Evolutionary conservation across 2,888 invertebrate species (phyloP), one percentile per base, ranked within the genome.

Genomic region (Pyrrhosoma nymphula): DNA sequence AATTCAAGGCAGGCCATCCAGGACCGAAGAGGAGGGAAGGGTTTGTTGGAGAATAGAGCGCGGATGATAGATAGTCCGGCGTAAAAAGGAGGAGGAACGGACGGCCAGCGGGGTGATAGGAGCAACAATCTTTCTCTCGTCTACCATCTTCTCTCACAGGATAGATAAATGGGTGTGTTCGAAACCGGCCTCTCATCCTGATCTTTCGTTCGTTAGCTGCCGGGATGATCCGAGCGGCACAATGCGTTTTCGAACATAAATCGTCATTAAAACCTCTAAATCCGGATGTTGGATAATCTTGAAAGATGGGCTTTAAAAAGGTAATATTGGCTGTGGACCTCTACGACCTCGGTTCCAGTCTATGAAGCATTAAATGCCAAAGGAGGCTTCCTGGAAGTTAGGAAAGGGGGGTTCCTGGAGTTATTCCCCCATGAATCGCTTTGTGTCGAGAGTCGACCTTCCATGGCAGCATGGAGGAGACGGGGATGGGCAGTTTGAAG

Each of bases 241-340:
- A 82, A 82, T 82, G 35, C 35, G 82, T 35, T 18, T 82, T 35
- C 16, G 82, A 35, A 18, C 82, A 82, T 82, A 82, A 82, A 82
- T 82, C 82, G 82, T 82, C 82, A 82, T 82, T 82, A 82, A 35
- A 82, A 82, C 82, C 82, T 82, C 82, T 35, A 82, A 82, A 82
- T 82, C 82, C 82, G 35, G 82, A 35, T 26, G 82, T 35, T 14
- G 18, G 35, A 26, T 35, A 35, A 82, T 82, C 35, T n/a, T 35
- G 82, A 82, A 35, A 35, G 26, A 82, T 35, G 16, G 35, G 82
- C 30, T 82, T 82, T 82, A 82, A 60, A 60, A 82, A 82, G 82
- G 35, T 82, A 82, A 82, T 82, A 82, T 82, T 82, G 82, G 82
- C 20, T 82, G 82, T 82, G 47, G 35, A 35, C 82, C 35, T 82